Evolutionary conservation across 1,140 invertebrate species (phyloP).

Genomic region (Drosophila lowei): DNA sequence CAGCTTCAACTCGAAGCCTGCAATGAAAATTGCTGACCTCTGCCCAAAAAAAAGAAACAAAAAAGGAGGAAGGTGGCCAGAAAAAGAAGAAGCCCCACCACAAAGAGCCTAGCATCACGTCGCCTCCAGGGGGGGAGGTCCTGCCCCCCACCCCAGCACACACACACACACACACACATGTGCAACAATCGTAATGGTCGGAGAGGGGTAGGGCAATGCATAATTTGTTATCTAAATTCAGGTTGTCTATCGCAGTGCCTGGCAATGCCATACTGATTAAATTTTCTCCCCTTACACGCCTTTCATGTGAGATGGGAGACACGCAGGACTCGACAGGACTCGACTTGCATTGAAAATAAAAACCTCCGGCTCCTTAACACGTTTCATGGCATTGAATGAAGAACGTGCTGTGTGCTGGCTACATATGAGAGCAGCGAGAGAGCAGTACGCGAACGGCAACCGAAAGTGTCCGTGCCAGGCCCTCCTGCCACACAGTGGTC

Average conservation of each 20-base stretch:
- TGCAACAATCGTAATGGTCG: constrained; percentile 64
- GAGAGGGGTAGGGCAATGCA: constrained; percentile 42
- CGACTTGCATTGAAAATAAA: constrained; percentile 69
- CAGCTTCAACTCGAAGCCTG: constrained; percentile 40
- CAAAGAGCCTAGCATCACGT: constrained; percentile 53
- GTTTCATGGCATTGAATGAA: constrained; percentile 69
- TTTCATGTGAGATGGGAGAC: too few relatives aligned
- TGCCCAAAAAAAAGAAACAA: constrained; percentile 16
- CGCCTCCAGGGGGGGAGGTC: background rate
- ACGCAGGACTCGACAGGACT: constrained; percentile 7
- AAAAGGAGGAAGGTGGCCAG: background rate
- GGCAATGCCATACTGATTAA: constrained; percentile 72
- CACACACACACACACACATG: constrained; percentile 22
- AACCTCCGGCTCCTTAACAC: constrained; percentile 69
- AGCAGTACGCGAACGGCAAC: background rate
- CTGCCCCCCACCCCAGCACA: background rate
- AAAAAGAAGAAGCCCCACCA: constrained; percentile 45
- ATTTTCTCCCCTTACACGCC: constrained; percentile 38
- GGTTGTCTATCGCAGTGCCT: constrained; percentile 67
- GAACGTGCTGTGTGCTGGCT: constrained; percentile 56
- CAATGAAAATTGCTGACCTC: constrained; percentile 79
- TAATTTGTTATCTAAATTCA: constrained; percentile 81
- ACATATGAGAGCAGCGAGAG: constrained; percentile 48
- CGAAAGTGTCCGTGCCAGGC: constrained; percentile 27
- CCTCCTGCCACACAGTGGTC: constrained; percentile 7